Base-by-base conservation (phyloP, 2,113 vertebrate genomes). In the Pleuronectes platessa region DNA sequence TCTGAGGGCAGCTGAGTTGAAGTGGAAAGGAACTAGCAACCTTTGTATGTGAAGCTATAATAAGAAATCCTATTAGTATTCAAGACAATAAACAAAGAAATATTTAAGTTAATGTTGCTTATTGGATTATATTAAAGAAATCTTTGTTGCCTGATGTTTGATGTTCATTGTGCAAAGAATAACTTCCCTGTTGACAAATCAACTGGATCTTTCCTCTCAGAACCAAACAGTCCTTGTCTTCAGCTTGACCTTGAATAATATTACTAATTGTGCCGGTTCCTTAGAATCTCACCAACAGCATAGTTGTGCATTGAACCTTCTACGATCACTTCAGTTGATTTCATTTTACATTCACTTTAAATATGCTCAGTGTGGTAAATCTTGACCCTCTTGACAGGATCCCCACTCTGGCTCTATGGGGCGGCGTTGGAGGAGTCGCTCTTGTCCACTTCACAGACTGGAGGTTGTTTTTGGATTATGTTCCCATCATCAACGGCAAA, bases 371-470 rank as follows among this genome's bases (percentile, higher is more conserved):
- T 51, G 58, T 51, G 47, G 47, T 51, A 12, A 42, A 42, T 51
- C 47, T 18, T 51, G 12, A 7, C 84, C 99, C 13, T 51, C 47
- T 18, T 51, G 40, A 7, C 84, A 99, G 98, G 97, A 42, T 94
- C 0, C 97, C 97, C 23, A 97, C 95, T 0, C 5, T 94, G 0
- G 1, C 92, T 10, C 85, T 92, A 0, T 98, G 97, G 97, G 95
- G 96, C 3, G 27, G 91, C 0, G 95, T 92, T 3, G 96, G 93
- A 4, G 81, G 93, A 0, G 83, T 96, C 20, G 95, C 94, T 23
- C 15, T 98, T 21, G 90, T 98, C 47, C 96, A 97, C 94, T 68
- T 92, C 75, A 97, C 97, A 3, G 97, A 99, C 82, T 99, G 98
- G 98, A 88, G 94, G 58, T 31, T 98, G 74, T 20, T 99, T 80